Evolutionary conservation across 2,113 vertebrate genomes (phyloP).

Genomic region (Malurus elegans): DNA sequence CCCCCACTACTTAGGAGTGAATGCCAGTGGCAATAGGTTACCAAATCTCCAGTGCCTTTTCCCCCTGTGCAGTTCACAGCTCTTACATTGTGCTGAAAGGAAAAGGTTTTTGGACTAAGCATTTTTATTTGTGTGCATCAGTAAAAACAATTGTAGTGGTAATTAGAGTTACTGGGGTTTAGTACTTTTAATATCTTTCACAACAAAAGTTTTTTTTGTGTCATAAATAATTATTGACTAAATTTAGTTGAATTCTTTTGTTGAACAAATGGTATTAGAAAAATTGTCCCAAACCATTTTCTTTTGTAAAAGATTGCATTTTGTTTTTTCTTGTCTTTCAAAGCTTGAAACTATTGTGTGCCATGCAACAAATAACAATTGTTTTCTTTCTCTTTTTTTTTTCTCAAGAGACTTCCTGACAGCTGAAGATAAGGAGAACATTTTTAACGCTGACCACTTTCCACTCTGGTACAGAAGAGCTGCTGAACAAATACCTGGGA

Average conservation of each 20-base stretch:
- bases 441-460: slow-evolving; percentile 97
- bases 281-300: neutral
- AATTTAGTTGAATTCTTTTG: neutral
- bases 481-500: slow-evolving; percentile 94
- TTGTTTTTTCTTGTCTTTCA: neutral
- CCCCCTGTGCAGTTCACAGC: neutral
- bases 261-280: neutral
- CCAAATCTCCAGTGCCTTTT: neutral
- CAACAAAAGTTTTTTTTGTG: neutral
- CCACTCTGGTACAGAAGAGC: slow-evolving; percentile 98
- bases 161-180: neutral
- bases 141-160: neutral
- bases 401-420: slow-evolving; percentile 95
- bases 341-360: neutral
- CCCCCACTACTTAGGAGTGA: neutral
- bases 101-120: neutral
- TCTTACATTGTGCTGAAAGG: neutral
- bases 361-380: neutral
- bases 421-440: slow-evolving; percentile 94
- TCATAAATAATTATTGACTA: neutral
- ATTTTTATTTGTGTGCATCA: neutral
- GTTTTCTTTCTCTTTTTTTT: slow-evolving; percentile 63
- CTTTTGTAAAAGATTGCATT: neutral
- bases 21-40: neutral
- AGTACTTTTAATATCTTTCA: neutral